Conservation (phyloP, 2,888 invertebrate genomes). For the Heliconius ethilla region DNA sequence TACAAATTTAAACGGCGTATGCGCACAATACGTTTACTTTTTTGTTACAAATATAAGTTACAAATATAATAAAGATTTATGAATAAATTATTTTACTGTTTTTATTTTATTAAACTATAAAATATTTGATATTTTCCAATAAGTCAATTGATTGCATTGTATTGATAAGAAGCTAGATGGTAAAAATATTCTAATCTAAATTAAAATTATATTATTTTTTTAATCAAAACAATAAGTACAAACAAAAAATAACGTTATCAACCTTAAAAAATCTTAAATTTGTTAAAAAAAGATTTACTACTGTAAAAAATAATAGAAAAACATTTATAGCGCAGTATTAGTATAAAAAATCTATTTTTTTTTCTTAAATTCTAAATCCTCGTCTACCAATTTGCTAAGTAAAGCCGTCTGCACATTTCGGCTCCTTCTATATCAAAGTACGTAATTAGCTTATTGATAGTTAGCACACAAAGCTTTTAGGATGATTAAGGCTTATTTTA, state of each 20-base stretch:
- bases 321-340: neutral
- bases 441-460: conserved; percentile 29
- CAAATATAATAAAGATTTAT: neutral
- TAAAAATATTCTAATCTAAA: neutral
- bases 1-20: conserved; percentile 5
- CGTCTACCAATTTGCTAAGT: conserved; percentile 25
- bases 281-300: neutral
- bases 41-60: neutral
- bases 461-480: conserved; percentile 19
- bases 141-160: no score
- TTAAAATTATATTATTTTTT: neutral
- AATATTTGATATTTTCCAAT: no score
- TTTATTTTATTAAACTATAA: no score
- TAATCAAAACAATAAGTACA: neutral
- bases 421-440: conserved; percentile 2
- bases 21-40: conserved; percentile 12
- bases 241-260: neutral
- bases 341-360: neutral
- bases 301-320: neutral
- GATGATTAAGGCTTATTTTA: conserved; percentile 21
- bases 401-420: conserved; percentile 24
- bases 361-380: conserved; percentile 16
- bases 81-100: neutral
- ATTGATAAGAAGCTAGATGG: neutral
- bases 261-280: neutral